These are phyloP conservation scores for Zosterops pallidus DNA, from an alignment of 2,113 vertebrate genomes.

Conservation along the genomic window DNA sequence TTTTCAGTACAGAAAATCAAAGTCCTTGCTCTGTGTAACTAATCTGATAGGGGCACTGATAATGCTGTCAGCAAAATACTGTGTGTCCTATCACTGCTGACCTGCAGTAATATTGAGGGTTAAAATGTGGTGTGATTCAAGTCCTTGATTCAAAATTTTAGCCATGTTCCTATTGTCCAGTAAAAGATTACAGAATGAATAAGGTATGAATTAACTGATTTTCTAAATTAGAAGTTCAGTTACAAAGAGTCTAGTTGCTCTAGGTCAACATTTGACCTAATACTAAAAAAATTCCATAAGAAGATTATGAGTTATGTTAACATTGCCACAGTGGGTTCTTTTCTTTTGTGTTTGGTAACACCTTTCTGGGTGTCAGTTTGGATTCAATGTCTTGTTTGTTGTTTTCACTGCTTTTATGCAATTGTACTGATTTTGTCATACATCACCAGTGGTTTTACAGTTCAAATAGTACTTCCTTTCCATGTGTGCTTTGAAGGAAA, in stretches of 20 bases:
- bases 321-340: constrained; percentile 22
- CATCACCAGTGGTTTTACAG: not conserved
- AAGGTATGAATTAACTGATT: not conserved
- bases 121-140: not conserved
- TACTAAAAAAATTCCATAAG: not conserved
- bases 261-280: constrained; percentile 5
- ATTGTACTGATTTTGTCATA: not conserved
- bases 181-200: not conserved
- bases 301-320: not conserved
- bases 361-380: not conserved
- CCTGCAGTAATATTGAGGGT: not conserved
- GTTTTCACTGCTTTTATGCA: constrained; percentile 8
- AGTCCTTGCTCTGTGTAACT: not conserved
- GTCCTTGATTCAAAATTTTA: not conserved
- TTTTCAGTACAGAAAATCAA: not conserved
- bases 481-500: not conserved
- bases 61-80: not conserved
- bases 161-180: not conserved
- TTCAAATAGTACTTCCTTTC: not conserved
- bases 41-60: not conserved
- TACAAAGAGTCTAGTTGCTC: not conserved
- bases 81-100: not conserved
- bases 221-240: not conserved
- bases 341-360: constrained; percentile 51
- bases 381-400: not conserved